These are phyloP conservation scores for Heliothis virescens DNA, from an alignment of 1,140 invertebrate genomes.

Conservation along the genomic window DNA sequence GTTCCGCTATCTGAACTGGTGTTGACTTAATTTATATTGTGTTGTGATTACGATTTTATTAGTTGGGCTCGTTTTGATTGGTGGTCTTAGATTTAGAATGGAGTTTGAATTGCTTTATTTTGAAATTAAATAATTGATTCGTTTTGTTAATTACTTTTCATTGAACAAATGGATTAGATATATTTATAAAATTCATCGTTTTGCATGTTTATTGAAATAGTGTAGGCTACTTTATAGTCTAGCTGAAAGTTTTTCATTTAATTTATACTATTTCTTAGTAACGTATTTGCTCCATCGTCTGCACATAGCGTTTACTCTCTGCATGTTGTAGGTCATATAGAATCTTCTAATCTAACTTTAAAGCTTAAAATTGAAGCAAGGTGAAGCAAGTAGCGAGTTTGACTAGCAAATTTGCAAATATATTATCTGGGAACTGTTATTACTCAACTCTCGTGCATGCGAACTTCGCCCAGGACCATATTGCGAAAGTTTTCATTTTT, in stretches of 20 bases:
- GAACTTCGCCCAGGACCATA: constrained; percentile 63
- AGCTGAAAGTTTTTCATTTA: too few relatives aligned
- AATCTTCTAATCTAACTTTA: constrained; percentile 52
- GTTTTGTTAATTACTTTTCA: background rate
- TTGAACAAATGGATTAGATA: too few relatives aligned
- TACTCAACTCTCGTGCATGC: constrained; percentile 64
- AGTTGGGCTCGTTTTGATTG: constrained; percentile 12
- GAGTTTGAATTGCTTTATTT: background rate
- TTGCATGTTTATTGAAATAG: too few relatives aligned
- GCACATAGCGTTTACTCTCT: background rate
- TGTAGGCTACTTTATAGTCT: too few relatives aligned
- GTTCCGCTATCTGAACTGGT: constrained; percentile 32
- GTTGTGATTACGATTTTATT: constrained; percentile 30
- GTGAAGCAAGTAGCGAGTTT: constrained; percentile 48
- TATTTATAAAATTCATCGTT: too few relatives aligned
- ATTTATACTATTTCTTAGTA: too few relatives aligned
- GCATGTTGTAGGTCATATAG: background rate
- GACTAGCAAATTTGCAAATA: constrained; percentile 60
- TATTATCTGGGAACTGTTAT: constrained; percentile 61
- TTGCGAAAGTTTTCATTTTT: constrained; percentile 76
- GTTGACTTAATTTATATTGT: constrained; percentile 42
- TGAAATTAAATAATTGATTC: too few relatives aligned
- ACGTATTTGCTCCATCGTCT: background rate
- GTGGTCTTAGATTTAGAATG: background rate
- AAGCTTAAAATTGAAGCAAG: constrained; percentile 50